Base-by-base conservation (phyloP, 2,113 vertebrate species). In the Ameiurus melas region DNA sequence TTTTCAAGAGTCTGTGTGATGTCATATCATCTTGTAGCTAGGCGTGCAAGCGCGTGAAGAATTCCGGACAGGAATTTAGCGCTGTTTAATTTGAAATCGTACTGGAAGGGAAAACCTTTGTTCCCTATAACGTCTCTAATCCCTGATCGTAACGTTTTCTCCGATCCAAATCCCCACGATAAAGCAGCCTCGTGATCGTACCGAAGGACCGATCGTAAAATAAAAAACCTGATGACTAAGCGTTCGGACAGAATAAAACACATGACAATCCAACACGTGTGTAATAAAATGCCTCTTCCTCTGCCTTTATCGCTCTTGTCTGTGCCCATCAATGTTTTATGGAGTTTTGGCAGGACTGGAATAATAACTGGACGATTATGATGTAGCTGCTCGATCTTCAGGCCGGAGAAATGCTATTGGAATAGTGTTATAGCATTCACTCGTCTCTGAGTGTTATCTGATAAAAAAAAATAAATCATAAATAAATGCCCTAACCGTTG, bases 361-460 rank as follows among this genome's bases (percentile, higher is more conserved):
- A 89, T 71, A 85, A 83, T 27, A 22, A 89, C 82, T 53, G 75
- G 51, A 66, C 86, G 25, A 87, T 89, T 90, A 89, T 83, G 85
- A 89, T 81, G 77, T 77, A 80, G 71, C 84, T n/a, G 4, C 82
- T 89, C 80, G n/a, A 80, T 89, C 85, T 85, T 77, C n/a, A 86
- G 64, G 47, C 20, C 75, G 58, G 70, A 53, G 30, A 68, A 84
- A 64, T 25, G n/a, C 86, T 88, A 43, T 73, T 82, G 71, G 79
- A 36, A 33, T 88, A 43, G 47, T 77, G 27, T 79, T 66, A 27
- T 53, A 51, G 55, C 27, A 22, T 53, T 53, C 57, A 83, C 55
- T 47, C 66, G 78, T 39, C 83, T 90, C 68, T 25, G 70, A 73
- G 55, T 83, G 58, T 78, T 87, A 86, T 85, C 85, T 85, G 85